These are phyloP conservation scores for Melolontha melolontha DNA, from an alignment of 2,888 invertebrate genomes.

Conservation along the genomic window DNA sequence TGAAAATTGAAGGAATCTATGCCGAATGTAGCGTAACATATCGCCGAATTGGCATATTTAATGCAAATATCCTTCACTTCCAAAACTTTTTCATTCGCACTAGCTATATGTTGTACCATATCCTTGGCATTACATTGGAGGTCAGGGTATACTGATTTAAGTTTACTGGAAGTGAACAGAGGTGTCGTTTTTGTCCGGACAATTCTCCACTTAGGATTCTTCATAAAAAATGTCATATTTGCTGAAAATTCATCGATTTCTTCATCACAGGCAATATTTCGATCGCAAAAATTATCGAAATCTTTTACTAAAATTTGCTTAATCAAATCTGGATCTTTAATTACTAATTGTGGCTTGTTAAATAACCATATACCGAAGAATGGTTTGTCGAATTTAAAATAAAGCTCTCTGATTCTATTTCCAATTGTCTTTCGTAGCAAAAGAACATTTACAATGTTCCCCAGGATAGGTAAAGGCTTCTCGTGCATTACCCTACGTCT, in stretches of 20 bases:
- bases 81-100: slow-evolving; percentile 23
- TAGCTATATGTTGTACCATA: slow-evolving; percentile 34
- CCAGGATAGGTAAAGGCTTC: slow-evolving; percentile 62
- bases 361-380: slow-evolving; percentile 67
- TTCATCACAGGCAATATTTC: slow-evolving; percentile 63
- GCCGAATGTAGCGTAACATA: slow-evolving; percentile 66
- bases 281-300: slow-evolving; percentile 66
- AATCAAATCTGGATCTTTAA: slow-evolving; percentile 66
- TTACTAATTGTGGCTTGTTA: slow-evolving; percentile 65
- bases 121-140: slow-evolving; percentile 61
- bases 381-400: slow-evolving; percentile 54
- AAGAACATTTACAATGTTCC: slow-evolving; percentile 62
- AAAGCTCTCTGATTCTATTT: slow-evolving; percentile 55
- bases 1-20: slow-evolving; percentile 63
- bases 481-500: slow-evolving; percentile 60
- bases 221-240: slow-evolving; percentile 64
- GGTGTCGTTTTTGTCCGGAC: slow-evolving; percentile 68
- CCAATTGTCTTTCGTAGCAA: slow-evolving; percentile 50
- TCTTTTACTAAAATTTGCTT: slow-evolving; percentile 66
- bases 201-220: slow-evolving; percentile 68
- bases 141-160: slow-evolving; percentile 67
- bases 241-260: slow-evolving; percentile 63
- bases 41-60: slow-evolving; percentile 44
- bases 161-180: slow-evolving; percentile 68
- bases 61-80: background rate